Percentiles rank a stretch among this genome's conserved stretches.
Evolutionary conservation across 2,113 vertebrate species (phyloP).

Genomic region (Microcebus lehilahytsara): DNA sequence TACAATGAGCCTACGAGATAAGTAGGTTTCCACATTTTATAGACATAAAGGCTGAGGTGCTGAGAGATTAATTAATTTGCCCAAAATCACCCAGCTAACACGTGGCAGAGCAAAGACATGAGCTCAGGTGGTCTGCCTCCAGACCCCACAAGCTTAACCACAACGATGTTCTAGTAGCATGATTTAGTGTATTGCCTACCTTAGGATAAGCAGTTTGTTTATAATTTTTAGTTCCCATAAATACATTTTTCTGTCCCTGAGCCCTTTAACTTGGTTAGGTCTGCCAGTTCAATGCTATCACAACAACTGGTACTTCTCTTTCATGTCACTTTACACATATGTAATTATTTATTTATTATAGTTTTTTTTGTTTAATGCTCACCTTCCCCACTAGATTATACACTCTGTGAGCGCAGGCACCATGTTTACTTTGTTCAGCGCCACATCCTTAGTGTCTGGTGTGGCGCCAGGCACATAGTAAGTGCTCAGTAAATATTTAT

Average conservation of each 20-base stretch:
- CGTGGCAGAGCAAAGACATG: not conserved
- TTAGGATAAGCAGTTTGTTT: not conserved
- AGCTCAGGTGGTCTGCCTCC: not conserved
- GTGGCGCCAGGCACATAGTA: not conserved
- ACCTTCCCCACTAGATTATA: not conserved
- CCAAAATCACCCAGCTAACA: not conserved
- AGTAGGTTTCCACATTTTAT: not conserved
- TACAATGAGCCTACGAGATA: not conserved
- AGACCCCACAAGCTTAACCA: not conserved
- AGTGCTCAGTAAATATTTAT: not conserved
- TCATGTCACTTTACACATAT: not conserved
- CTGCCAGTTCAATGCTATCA: not conserved
- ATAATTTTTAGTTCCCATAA: not conserved
- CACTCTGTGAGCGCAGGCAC: not conserved
- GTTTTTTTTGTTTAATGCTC: not conserved
- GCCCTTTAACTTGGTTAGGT: not conserved
- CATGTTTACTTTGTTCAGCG: not conserved
- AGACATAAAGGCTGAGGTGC: not conserved
- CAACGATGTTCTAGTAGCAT: not conserved
- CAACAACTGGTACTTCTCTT: not conserved
- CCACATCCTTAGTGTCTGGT: not conserved
- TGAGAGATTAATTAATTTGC: not conserved
- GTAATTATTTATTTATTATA: not conserved
- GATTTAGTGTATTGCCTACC: not conserved
- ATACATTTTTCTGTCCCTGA: not conserved